Percentiles rank a stretch among this genome's conserved stretches.
Conservation (phyloP, 2,113 vertebrate genomes). For the Crotalus horridus region DNA sequence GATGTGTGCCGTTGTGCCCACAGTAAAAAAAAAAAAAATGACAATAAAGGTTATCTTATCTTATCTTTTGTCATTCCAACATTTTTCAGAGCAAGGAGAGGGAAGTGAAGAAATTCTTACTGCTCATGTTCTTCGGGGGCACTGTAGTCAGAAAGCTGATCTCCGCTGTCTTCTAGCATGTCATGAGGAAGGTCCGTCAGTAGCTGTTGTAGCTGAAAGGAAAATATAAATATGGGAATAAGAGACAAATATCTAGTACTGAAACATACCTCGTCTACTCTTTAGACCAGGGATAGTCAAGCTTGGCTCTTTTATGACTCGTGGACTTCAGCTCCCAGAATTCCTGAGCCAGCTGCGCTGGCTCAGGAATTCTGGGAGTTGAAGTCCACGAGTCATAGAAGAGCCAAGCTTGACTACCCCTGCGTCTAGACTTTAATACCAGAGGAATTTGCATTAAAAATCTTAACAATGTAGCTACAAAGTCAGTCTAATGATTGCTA, state of each 20-base stretch:
- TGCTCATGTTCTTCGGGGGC: slow-evolving; percentile 68
- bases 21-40: too few relatives aligned
- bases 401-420: too few relatives aligned
- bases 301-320: too few relatives aligned
- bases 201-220: slow-evolving; percentile 85
- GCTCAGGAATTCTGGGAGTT: too few relatives aligned
- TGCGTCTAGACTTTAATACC: not conserved
- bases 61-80: not conserved
- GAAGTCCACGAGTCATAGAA: too few relatives aligned
- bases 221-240: not conserved
- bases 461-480: not conserved
- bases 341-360: too few relatives aligned
- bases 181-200: slow-evolving; percentile 96
- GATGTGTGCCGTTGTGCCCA: too few relatives aligned
- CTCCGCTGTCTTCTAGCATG: slow-evolving; percentile 90
- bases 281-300: not conserved
- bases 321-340: too few relatives aligned
- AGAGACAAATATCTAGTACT: not conserved
- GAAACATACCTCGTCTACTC: not conserved
- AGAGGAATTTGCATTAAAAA: not conserved
- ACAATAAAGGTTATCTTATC: too few relatives aligned
- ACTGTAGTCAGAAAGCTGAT: slow-evolving; percentile 80
- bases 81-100: not conserved
- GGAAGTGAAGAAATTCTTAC: slow-evolving; percentile 66
- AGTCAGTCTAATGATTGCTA: not conserved